Evolutionary conservation across 1,140 invertebrate species (phyloP).

Genomic region (Sinella curviseta): DNA sequence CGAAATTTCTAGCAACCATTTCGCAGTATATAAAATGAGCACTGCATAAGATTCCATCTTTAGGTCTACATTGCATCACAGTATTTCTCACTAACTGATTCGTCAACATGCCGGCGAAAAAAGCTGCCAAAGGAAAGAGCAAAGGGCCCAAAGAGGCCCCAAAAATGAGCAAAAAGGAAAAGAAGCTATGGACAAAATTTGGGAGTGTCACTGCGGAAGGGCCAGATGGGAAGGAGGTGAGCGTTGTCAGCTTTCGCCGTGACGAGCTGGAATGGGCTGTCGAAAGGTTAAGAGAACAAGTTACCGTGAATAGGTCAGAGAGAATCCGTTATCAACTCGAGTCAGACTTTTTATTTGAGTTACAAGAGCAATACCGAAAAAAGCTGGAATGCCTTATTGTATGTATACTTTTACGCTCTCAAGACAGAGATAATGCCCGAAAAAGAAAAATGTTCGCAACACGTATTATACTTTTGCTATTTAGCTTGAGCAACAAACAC

Average conservation of each 20-base stretch:
- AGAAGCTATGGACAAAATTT: slow-evolving; percentile 31
- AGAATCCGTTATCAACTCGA: slow-evolving; percentile 32
- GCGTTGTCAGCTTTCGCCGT: slow-evolving; percentile 14
- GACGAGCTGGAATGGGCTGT: slow-evolving; percentile 35
- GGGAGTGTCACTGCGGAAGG: slow-evolving; percentile 23
- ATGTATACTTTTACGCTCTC: neutral
- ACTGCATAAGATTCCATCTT: neutral
- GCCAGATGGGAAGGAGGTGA: slow-evolving; percentile 16
- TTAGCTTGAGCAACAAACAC: neutral
- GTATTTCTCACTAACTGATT: too few relatives aligned
- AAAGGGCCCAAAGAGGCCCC: neutral
- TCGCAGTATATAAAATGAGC: too few relatives aligned
- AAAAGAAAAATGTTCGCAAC: too few relatives aligned
- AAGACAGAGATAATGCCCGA: too few relatives aligned
- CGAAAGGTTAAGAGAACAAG: slow-evolving; percentile 26
- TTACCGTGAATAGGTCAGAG: slow-evolving; percentile 16
- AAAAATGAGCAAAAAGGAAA: slow-evolving; percentile 29
- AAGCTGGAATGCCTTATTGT: slow-evolving; percentile 14
- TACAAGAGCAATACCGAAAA: slow-evolving; percentile 13
- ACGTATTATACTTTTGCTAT: neutral
- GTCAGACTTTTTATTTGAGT: slow-evolving; percentile 25
- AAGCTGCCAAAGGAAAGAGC: slow-evolving; percentile 13
- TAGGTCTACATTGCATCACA: too few relatives aligned
- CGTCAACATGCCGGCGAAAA: slow-evolving; percentile 4
- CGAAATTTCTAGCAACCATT: too few relatives aligned